Conservation (phyloP, 2,888 invertebrate genomes). For the Cryptus armator region DNA sequence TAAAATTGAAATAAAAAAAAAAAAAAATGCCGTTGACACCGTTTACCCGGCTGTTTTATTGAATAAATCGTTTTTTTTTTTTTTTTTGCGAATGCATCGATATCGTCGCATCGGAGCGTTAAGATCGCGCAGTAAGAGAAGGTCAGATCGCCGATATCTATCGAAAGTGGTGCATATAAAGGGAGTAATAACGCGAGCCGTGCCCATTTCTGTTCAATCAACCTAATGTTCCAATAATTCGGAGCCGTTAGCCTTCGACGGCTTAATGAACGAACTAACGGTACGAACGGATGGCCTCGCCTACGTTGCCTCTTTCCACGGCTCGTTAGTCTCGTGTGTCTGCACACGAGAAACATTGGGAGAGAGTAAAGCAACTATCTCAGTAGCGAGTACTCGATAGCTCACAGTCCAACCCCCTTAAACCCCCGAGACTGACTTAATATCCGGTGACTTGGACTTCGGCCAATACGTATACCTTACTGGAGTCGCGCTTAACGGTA, state of each 20-base stretch:
- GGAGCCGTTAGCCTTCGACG: constrained; percentile 75
- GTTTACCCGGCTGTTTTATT: too few species aligned
- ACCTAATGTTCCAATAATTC: constrained; percentile 84
- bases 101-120: not conserved
- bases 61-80: too few species aligned
- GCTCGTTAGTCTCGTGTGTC: constrained; percentile 38
- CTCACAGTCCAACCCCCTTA: constrained; percentile 10
- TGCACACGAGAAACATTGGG: constrained; percentile 7
- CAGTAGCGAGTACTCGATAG: constrained; percentile 52
- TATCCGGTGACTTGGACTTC: constrained; percentile 62
- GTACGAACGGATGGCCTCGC: constrained; percentile 78
- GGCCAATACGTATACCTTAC: constrained; percentile 56
- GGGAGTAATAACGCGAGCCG: constrained; percentile 74
- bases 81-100: not conserved
- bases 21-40: too few species aligned
- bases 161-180: constrained; percentile 30
- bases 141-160: constrained; percentile 40
- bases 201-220: constrained; percentile 83
- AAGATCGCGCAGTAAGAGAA: constrained; percentile 9
- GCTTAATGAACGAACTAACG: constrained; percentile 77
- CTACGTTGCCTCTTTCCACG: constrained; percentile 58
- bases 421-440: constrained; percentile 44
- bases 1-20: not conserved
- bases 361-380: constrained; percentile 38
- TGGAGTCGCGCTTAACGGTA: constrained; percentile 51